A percentile compares a stretch with the other conserved stretches of the same genome.
phyloP scores from a whole-genome alignment of 2,113 vertebrate genomes.

The Desmodus rotundus region DNA sequence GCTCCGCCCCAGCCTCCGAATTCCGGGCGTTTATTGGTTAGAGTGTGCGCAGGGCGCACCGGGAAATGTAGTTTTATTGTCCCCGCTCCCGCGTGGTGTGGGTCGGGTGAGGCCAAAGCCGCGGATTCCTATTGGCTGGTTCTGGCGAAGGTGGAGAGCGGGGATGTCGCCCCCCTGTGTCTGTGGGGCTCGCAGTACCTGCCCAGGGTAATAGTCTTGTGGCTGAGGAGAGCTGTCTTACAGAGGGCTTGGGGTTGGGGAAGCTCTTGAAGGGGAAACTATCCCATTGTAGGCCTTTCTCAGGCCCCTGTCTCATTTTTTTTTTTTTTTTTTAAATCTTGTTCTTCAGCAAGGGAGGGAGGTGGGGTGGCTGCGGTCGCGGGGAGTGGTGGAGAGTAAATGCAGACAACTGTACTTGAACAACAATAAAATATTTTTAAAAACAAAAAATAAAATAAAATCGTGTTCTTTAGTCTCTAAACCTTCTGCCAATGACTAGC shows the following conservation, averaged over 20 bases:
- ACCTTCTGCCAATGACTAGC: neutral
- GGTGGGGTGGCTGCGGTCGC: no score
- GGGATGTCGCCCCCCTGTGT: neutral
- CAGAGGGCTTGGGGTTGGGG: neutral
- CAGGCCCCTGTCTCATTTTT: neutral
- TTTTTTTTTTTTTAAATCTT: neutral
- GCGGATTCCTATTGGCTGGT: slow-evolving; percentile 30
- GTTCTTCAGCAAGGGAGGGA: no score
- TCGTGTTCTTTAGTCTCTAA: neutral
- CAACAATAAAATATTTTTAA: no score
- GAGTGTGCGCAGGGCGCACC: accelerated
- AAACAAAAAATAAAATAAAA: neutral
- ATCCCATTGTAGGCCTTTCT: slow-evolving; percentile 25
- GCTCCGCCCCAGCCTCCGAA: slow-evolving; percentile 37
- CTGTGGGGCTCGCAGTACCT: neutral
- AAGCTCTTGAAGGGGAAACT: slow-evolving; percentile 6
- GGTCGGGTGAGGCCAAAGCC: neutral
- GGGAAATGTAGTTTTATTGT: slow-evolving; percentile 66
- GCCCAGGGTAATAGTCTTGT: slow-evolving; percentile 62
- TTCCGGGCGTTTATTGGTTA: neutral
- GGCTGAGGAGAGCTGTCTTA: slow-evolving; percentile 68
- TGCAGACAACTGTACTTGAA: no score
- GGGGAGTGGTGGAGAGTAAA: no score
- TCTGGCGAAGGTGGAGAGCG: neutral
- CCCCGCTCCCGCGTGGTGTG: slow-evolving; percentile 46